Evolutionary conservation across 2,113 vertebrate species (phyloP).

Genomic region (Emydocephalus ijimae): DNA sequence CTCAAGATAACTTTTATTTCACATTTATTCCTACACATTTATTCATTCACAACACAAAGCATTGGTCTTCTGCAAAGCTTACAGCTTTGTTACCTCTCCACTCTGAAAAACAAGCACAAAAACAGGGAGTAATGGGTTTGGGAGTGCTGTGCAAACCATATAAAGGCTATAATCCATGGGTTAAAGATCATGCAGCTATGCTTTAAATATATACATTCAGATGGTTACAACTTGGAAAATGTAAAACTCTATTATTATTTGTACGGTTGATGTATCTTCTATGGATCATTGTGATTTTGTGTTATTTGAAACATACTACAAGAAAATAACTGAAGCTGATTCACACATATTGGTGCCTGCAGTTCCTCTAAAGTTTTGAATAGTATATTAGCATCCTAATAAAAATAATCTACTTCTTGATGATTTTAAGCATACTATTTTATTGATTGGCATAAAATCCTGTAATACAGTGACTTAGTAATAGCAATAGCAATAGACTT

Average conservation of each 20-base stretch:
- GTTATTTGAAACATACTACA: conserved; percentile 16
- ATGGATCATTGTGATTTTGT: neutral
- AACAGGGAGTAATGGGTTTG: neutral
- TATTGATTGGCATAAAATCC: conserved; percentile 5
- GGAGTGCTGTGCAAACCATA: neutral
- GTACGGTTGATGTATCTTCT: too few relatives aligned
- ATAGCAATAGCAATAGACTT: too few relatives aligned
- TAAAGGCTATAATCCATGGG: neutral
- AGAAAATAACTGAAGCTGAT: neutral
- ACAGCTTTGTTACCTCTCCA: neutral
- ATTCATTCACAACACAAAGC: too few relatives aligned
- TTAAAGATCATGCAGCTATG: neutral
- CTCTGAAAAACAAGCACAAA: neutral
- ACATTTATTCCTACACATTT: too few relatives aligned
- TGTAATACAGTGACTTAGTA: neutral
- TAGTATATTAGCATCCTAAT: neutral
- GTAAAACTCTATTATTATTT: neutral
- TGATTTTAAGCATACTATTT: neutral
- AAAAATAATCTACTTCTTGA: neutral
- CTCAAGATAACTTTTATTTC: too few relatives aligned
- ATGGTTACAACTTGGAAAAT: neutral
- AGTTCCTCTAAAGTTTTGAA: neutral
- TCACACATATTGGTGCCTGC: neutral
- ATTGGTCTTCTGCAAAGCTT: neutral
- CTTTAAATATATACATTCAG: neutral